Base-by-base conservation (phyloP, 2,113 vertebrate species). In the Pseudorasbora parva region DNA sequence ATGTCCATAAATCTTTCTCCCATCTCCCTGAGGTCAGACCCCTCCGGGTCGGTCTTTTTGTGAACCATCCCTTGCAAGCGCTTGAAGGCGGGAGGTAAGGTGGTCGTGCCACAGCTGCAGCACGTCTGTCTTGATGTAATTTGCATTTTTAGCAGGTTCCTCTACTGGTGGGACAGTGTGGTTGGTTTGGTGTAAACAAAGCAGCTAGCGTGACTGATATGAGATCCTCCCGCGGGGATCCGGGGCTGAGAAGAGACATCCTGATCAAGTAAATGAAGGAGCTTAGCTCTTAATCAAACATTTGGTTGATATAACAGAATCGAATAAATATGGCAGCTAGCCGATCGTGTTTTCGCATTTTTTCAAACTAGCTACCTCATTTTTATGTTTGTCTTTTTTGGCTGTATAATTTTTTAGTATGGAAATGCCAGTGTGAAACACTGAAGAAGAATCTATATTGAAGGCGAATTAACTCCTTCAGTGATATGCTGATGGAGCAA, bases 121-220 rank as follows among this genome's bases (percentile, higher is more conserved):
- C n/a, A 64, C 45, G 76, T 81, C 82, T 60, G 21, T 69, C 27
- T 86, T 27, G n/a, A 15, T 72, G 71, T 77, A 73, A 87, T 89
- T 86, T 81, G 85, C 88, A 87, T 89, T 88, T 87, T 69, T 83
- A 88, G 83, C 83, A 85, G 76, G 45, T 57, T 79, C 47, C 64
- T 84, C 47, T 45, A 76, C 75, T 47, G 85, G 71, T 82, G 80
- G 37, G 19, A 25, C 37, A 37, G 17, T 21, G 51, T 59, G 69
- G 19, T 64, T 25, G 59, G 57, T 71, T 71, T 33, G 45, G n/a
- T 12, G 82, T 78, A 85, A 86, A 87, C 88, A 80, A 88, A 85
- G 85, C 25, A 19, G 25, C 73, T 14, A 66, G 76, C 77, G 72
- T 89, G 86, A 89, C 85, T 49, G 81, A 86, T 82, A 59, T 75